Evolutionary conservation across 2,797 vertebrate species (phyloP).

Genomic region (Pristis pectinata): DNA sequence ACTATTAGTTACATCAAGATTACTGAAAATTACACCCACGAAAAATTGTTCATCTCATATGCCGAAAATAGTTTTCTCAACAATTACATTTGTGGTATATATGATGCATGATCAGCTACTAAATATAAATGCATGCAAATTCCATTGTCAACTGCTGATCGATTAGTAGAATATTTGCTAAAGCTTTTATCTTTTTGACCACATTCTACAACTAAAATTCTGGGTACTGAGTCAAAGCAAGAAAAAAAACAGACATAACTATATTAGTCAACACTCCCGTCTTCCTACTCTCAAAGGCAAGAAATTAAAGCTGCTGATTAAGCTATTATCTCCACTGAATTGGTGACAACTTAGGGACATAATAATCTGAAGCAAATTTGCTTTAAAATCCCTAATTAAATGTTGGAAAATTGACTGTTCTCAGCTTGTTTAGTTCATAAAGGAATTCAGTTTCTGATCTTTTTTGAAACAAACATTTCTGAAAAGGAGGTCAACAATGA

Average conservation of each 20-base stretch:
- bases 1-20: neutral
- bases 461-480: neutral
- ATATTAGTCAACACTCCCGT: neutral
- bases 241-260: conserved; percentile 2
- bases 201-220: neutral
- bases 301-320: conserved; percentile 19
- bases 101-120: neutral
- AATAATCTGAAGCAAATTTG: neutral
- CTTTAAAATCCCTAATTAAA: neutral
- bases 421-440: neutral
- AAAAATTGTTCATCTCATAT: neutral
- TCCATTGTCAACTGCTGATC: neutral
- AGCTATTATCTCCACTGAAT: neutral
- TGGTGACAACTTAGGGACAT: neutral
- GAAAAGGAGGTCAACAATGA: neutral
- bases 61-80: neutral
- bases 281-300: neutral
- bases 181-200: neutral
- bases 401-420: neutral
- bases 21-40: conserved; percentile 18
- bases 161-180: neutral
- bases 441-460: neutral
- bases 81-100: neutral
- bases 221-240: conserved; percentile 14
- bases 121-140: conserved; percentile 9